Percentiles rank a stretch among this genome's conserved stretches.
Conservation (phyloP, 2,113 vertebrate species). For the Columbina picui region DNA sequence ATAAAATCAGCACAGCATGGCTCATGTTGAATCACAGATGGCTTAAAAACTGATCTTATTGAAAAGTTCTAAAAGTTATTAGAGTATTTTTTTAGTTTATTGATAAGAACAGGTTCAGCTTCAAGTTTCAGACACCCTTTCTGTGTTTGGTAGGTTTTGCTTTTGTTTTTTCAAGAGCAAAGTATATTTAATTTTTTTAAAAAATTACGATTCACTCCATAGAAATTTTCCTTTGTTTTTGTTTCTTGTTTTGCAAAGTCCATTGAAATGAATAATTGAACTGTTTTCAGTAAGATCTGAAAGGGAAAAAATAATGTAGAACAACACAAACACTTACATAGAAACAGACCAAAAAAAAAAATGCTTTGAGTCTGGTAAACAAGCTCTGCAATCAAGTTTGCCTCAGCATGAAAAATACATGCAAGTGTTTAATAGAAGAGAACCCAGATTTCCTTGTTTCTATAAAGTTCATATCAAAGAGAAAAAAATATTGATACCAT, state of each 20-base stretch:
- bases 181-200: not conserved
- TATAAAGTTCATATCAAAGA: not conserved
- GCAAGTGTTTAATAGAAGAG: not conserved
- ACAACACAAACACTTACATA: not conserved
- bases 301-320: not conserved
- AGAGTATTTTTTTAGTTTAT: not conserved
- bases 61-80: not conserved
- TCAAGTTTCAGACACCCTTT: not conserved
- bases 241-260: not conserved
- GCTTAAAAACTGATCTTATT: not conserved
- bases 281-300: not conserved
- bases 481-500: not conserved
- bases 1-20: not conserved
- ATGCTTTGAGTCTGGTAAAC: not conserved
- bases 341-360: not conserved
- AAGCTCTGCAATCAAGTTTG: not conserved
- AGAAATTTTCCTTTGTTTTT: not conserved
- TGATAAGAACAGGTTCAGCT: not conserved
- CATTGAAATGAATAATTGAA: slow-evolving; percentile 27
- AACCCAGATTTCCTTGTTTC: not conserved
- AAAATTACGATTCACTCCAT: not conserved
- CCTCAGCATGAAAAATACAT: not conserved
- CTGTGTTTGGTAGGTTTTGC: not conserved
- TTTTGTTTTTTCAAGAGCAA: not conserved
- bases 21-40: not conserved